Conservation (phyloP, 2,888 invertebrate genomes). For the Schizaphis graminum region DNA sequence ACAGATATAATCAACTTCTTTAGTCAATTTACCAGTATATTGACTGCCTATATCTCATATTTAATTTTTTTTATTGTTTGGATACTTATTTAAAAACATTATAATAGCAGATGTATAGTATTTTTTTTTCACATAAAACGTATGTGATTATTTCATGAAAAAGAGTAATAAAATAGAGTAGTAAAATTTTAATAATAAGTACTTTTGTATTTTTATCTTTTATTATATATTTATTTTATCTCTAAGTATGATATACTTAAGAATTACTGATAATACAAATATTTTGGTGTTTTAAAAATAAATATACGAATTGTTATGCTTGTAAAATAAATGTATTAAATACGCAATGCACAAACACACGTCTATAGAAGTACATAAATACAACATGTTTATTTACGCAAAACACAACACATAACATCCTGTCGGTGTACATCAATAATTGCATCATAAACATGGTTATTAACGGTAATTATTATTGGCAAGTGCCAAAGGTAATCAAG, state of each 20-base stretch:
- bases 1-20: not conserved
- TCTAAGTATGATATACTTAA: not conserved
- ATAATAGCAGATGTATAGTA: too few species aligned
- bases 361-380: not conserved
- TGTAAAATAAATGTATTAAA: not conserved
- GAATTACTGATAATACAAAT: not conserved
- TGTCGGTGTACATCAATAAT: not conserved
- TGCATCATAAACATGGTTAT: not conserved
- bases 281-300: not conserved
- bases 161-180: too few species aligned
- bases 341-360: not conserved
- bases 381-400: not conserved
- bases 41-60: too few species aligned
- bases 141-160: too few species aligned
- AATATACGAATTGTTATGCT: not conserved
- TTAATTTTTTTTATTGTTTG: too few species aligned
- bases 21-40: too few species aligned
- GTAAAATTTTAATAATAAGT: too few species aligned
- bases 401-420: not conserved
- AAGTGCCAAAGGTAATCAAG: not conserved
- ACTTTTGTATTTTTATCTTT: too few species aligned
- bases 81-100: too few species aligned
- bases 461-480: not conserved
- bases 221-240: too few species aligned
- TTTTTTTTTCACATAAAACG: too few species aligned